A percentile compares a stretch with the other conserved stretches of the same genome.
Conservation (phyloP, 2,888 invertebrate genomes). For the Andrena haemorrhoa region DNA sequence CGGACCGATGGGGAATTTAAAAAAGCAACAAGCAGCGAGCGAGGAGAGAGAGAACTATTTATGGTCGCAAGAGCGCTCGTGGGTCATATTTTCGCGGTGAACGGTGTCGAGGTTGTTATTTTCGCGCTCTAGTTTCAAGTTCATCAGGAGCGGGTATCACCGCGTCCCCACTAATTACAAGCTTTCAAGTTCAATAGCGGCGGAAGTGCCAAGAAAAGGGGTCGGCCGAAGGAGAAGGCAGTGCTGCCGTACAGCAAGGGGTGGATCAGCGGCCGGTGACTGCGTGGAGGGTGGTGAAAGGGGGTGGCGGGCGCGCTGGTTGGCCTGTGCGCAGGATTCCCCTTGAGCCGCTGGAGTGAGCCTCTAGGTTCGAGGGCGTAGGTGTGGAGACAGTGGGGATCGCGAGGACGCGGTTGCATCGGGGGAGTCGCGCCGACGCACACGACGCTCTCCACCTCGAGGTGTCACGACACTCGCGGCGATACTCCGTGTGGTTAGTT, state of each 20-base stretch:
- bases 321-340: constrained; percentile 18
- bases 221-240: neutral
- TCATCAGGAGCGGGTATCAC: constrained; percentile 19
- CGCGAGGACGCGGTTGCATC: constrained; percentile 32
- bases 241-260: neutral
- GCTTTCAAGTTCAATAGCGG: constrained; percentile 56
- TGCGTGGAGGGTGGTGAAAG: neutral
- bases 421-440: constrained; percentile 66
- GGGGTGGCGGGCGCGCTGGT: neutral
- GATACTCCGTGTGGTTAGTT: constrained; percentile 84
- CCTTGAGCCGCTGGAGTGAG: constrained; percentile 2
- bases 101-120: constrained; percentile 27
- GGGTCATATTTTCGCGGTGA: constrained; percentile 3
- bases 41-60: constrained; percentile 14
- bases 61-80: neutral
- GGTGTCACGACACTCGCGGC: constrained; percentile 37
- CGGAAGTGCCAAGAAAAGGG: constrained; percentile 28
- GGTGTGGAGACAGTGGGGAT: constrained; percentile 17
- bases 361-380: constrained; percentile 22
- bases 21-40: neutral
- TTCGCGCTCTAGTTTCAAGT: constrained; percentile 33
- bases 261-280: neutral
- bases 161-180: constrained; percentile 47
- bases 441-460: constrained; percentile 66
- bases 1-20: neutral